Base-by-base conservation (phyloP, 1,140 invertebrate species). In the Drosophila mayri region DNA sequence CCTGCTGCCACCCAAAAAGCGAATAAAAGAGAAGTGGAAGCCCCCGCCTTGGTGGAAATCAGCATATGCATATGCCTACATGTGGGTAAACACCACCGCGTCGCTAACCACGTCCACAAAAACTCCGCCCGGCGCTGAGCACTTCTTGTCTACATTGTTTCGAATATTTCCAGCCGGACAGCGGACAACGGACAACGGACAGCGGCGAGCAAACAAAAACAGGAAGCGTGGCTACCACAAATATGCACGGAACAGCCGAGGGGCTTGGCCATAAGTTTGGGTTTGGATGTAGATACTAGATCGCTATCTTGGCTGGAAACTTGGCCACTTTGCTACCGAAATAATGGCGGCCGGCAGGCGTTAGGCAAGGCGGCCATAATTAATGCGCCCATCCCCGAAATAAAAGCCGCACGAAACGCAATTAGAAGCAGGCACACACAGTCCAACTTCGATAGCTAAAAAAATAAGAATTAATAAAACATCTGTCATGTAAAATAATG, bases 31-130 rank as follows among this genome's bases (percentile, higher is more conserved):
- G 54, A 46, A 37, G 10, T 32, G 20, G 18, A 32, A 14, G 37
- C 80, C 81, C 81, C 77, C 81, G 73, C 58, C 38, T 18, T 25
- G 67, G 66, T 72, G 68, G 63, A 76, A 90, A 90, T 90, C 85
- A 90, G 67, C 85, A 90, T 90, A 90, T 90, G 85, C 85, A 90
- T 90, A 90, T 90, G 85, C 85, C 85, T 90, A 90, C 86, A 90
- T 90, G 82, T 90, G 85, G 85, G 85, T 90, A 90, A 90, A 90
- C 85, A 90, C 82, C 85, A 85, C 85, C 85, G 85, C 85, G 85
- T 79, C 85, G 81, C 67, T 85, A 88, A 90, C 81, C 61, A 66
- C 47, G 65, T 66, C 40, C 81, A 88, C 68, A 90, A 85, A 87
- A 79, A 78, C 81, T 79, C 64, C 62, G 67, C 59, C 52, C 64